Base-by-base conservation (phyloP, 1,140 invertebrate genomes). In the Muscidifurax raptorellus region DNA sequence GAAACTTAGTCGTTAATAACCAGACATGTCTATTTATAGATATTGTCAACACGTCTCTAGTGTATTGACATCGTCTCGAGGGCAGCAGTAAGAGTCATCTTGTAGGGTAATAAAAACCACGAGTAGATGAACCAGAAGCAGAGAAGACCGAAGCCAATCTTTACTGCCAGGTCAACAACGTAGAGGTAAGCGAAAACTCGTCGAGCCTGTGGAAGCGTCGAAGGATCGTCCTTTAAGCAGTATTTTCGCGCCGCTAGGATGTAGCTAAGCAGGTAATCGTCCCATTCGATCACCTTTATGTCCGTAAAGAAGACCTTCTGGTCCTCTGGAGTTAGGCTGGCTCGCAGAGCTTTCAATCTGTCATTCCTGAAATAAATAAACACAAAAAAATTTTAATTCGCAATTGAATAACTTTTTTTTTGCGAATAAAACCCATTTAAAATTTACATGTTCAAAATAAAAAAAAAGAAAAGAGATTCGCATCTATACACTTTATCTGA, bases 191-290 rank as follows among this genome's bases (percentile, higher is more conserved):
- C 75, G 0, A 92, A 86, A 7, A 96, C 91, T 75, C 92, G 94
- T 71, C 94, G 94, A 0, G 96, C 96, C 22, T 95, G 93, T 0
- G 97, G 96, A 3, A 98, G 85, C 0, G 96, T 97, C n/a, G 94
- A 94, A 0, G 95, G 95, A 88, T 96, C 96, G 76, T 98, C 97
- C 83, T 97, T 96, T 15, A 97, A 92, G 82, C 95, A 95, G 89
- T 94, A 97, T 84, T 95, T 94, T 13, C 97, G 93, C 12, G 95
- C 94, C 1, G 96, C 97, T 59, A 96, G 91, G 25, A 97, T 95
- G 87, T 97, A 97, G 79, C 94, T 91, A 22, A 94, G 92, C 72
- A 97, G 92, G 88, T 96, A 97, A 0, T 92, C 88, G 59, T 95
- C 93, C 96, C 96, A 97, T 84, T 95, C 91, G 1, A 97, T 91